These are phyloP conservation scores for Oligia fasciuncula DNA, from an alignment of 2,888 invertebrate genomes.

Conservation along the genomic window DNA sequence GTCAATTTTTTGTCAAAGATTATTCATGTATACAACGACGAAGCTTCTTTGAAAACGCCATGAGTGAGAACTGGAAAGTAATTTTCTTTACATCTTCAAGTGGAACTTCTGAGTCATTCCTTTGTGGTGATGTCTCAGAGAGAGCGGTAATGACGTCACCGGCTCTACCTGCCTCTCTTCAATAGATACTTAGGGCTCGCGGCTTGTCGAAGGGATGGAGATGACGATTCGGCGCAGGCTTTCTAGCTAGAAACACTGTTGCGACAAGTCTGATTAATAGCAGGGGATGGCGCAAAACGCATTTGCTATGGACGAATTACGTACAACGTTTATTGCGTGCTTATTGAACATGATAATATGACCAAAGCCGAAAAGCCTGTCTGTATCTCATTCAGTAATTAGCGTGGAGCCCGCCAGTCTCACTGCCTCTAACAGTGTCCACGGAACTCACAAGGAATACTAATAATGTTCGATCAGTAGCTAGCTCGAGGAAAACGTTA, in stretches of 20 bases:
- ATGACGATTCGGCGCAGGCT: background rate
- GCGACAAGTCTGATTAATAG: conserved; percentile 20
- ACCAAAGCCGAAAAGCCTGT: background rate
- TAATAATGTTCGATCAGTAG: background rate
- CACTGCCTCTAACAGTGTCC: background rate
- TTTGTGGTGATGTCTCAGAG: conserved; percentile 6
- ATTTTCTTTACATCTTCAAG: background rate
- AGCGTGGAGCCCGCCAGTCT: conserved; percentile 10
- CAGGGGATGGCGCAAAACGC: background rate
- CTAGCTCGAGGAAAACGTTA: background rate
- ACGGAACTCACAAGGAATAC: conserved; percentile 18
- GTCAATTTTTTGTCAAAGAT: background rate
- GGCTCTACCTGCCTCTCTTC: conserved; percentile 33
- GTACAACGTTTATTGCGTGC: background rate
- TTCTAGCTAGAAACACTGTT: background rate
- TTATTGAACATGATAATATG: background rate
- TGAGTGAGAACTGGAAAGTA: background rate
- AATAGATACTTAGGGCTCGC: conserved; percentile 39
- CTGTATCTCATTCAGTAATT: background rate
- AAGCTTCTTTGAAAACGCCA: background rate
- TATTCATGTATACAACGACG: background rate
- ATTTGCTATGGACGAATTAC: background rate
- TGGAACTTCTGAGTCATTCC: conserved; percentile 1
- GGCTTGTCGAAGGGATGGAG: conserved; percentile 34
- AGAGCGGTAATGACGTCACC: conserved; percentile 57